Conservation (phyloP, 2,797 vertebrate genomes). For the Rachycentron canadum region DNA sequence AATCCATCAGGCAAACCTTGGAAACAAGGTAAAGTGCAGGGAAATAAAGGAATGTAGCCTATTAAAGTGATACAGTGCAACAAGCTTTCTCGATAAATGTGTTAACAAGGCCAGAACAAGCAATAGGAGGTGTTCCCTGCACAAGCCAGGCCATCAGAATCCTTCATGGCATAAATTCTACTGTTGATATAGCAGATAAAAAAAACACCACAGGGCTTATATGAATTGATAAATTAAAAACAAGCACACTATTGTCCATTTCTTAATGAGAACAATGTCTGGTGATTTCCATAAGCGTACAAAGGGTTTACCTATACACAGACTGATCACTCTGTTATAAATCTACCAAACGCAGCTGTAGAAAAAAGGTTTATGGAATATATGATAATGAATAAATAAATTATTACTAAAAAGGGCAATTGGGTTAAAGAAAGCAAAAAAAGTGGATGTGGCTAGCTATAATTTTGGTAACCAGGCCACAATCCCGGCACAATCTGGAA, state of each 20-base stretch:
- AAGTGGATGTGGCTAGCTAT: slow-evolving; percentile 25
- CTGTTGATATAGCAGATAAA: slow-evolving; percentile 12
- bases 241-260: too few species aligned
- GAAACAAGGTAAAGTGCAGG: slow-evolving; percentile 9
- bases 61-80: background rate
- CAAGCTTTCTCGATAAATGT: slow-evolving; percentile 7
- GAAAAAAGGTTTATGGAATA: slow-evolving; percentile 6
- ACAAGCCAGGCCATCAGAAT: slow-evolving; percentile 4
- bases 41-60: background rate
- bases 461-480: slow-evolving; percentile 45
- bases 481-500: slow-evolving; percentile 38
- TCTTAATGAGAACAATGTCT: background rate
- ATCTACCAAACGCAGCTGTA: background rate
- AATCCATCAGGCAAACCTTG: background rate
- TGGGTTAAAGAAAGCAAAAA: background rate
- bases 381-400: background rate
- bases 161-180: background rate
- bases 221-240: too few species aligned
- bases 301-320: background rate
- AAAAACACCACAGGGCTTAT: background rate
- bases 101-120: slow-evolving; percentile 9
- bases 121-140: background rate
- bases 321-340: background rate
- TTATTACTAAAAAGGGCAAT: background rate
- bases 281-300: background rate